A percentile compares a stretch with the other conserved stretches of the same genome.
phyloP scores from a whole-genome alignment of 2,797 vertebrate species.

The Threskiornis aethiopicus region DNA sequence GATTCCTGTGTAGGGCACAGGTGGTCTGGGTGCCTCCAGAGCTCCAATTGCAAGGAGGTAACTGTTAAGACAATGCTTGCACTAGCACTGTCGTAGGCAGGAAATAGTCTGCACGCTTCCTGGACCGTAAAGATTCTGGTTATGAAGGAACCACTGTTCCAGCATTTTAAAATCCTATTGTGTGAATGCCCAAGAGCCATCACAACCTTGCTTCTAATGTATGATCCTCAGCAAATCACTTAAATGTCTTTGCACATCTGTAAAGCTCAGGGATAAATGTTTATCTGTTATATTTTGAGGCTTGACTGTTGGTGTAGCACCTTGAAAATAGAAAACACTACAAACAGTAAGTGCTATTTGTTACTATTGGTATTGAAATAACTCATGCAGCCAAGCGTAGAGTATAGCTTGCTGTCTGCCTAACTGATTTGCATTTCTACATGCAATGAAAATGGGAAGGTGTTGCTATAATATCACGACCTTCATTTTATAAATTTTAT shows the following conservation, averaged over 20 bases:
- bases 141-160: neutral
- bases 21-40: neutral
- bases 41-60: neutral
- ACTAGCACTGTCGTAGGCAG: neutral
- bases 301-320: neutral
- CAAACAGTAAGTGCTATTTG: neutral
- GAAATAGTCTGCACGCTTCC: neutral
- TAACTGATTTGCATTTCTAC: conserved; percentile 19
- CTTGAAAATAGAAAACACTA: neutral
- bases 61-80: neutral
- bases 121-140: neutral
- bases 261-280: neutral
- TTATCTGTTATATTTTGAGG: neutral
- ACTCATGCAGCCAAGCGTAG: neutral
- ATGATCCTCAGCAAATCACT: neutral
- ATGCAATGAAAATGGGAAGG: neutral
- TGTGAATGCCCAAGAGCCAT: neutral
- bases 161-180: neutral
- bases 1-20: neutral
- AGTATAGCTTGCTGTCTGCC: conserved; percentile 7
- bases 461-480: neutral
- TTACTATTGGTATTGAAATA: conserved; percentile 5
- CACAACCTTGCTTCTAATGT: neutral
- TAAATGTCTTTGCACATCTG: neutral
- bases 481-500: neutral